Conservation (phyloP, 2,888 invertebrate species). For the Chouioia cunea region DNA sequence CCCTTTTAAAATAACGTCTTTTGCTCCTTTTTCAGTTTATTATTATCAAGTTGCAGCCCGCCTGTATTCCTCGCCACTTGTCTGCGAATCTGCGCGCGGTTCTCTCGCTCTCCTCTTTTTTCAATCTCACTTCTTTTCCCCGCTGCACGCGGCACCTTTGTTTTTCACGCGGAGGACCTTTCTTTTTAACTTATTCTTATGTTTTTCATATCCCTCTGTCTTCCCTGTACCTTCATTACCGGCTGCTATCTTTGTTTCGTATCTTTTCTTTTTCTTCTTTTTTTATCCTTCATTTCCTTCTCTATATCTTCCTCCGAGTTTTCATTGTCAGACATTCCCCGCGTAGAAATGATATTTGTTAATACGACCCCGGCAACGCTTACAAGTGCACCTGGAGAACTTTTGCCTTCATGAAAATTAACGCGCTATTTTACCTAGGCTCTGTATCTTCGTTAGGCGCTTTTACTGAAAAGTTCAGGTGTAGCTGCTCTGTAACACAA, state of each 20-base stretch:
- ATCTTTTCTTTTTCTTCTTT: constrained; percentile 20
- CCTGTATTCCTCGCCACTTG: constrained; percentile 17
- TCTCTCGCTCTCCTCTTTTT: constrained; percentile 7
- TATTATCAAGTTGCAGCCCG: constrained; percentile 66
- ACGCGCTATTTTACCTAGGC: constrained; percentile 45
- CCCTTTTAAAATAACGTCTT: constrained; percentile 64
- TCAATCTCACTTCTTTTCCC: constrained; percentile 8
- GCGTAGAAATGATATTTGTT: constrained; percentile 1
- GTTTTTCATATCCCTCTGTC: constrained; percentile 37
- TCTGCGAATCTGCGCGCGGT: background rate
- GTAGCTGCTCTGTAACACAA: background rate
- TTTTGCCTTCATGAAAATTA: constrained; percentile 51
- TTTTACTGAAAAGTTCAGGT: background rate
- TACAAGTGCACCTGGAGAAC: constrained; percentile 28
- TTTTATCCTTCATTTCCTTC: constrained; percentile 16
- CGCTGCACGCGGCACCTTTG: background rate
- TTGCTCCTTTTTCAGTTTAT: constrained; percentile 67
- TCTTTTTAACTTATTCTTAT: constrained; percentile 44
- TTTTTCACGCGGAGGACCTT: background rate
- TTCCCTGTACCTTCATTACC: background rate
- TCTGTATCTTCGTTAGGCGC: constrained; percentile 37
- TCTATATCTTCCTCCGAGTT: constrained; percentile 3
- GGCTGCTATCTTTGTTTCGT: constrained; percentile 17
- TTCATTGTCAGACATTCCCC: constrained; percentile 32
- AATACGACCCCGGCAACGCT: background rate